These are phyloP conservation scores for Molossus molossus DNA, from an alignment of 2,797 vertebrate species.

Conservation along the genomic window DNA sequence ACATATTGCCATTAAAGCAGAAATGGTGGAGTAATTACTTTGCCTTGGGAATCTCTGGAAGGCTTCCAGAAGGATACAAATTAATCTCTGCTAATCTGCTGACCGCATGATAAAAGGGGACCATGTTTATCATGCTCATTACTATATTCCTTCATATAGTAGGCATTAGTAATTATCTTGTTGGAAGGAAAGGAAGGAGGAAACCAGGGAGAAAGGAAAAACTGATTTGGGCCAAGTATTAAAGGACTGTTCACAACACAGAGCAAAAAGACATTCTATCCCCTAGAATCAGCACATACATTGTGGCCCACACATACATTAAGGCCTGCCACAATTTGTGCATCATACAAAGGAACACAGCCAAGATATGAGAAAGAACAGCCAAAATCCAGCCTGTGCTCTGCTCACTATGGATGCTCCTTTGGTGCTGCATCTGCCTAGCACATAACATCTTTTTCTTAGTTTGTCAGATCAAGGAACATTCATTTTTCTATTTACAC, in stretches of 20 bases:
- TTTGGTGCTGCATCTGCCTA: not conserved
- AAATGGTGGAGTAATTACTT: not conserved
- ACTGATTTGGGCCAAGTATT: not conserved
- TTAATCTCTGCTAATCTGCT: not conserved
- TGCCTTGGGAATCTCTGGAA: not conserved
- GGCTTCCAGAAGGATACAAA: not conserved
- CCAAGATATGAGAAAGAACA: not conserved
- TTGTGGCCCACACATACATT: not conserved
- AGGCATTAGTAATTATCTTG: not conserved
- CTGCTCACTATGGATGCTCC: not conserved
- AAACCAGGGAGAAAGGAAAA: not conserved
- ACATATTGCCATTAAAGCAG: not conserved
- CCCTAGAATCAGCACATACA: not conserved
- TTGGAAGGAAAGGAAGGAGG: not conserved
- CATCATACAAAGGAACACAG: not conserved
- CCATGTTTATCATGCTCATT: not conserved
- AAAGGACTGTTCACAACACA: not conserved
- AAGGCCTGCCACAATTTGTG: not conserved
- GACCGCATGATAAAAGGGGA: not conserved
- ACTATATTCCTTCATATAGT: not conserved
- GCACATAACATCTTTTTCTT: not conserved
- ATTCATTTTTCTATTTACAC: not conserved
- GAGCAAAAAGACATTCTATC: not conserved
- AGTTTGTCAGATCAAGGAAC: not conserved
- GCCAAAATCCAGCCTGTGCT: not conserved